Evolutionary conservation across 2,113 vertebrate species (phyloP).

Genomic region (Zosterops lateralis): DNA sequence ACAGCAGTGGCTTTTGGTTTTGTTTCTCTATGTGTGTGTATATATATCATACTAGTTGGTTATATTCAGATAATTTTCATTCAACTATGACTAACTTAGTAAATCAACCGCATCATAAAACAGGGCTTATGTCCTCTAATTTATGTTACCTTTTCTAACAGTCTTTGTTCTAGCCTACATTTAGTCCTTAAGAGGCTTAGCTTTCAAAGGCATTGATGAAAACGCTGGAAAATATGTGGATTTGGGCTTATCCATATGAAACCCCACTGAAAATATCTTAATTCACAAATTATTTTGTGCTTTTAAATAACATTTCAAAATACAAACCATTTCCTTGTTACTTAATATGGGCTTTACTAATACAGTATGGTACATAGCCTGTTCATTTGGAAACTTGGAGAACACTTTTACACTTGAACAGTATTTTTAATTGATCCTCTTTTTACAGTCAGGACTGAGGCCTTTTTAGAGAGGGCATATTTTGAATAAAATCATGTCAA

Average conservation of each 20-base stretch:
- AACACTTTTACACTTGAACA: background rate
- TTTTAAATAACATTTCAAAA: background rate
- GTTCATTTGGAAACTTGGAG: background rate
- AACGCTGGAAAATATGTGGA: background rate
- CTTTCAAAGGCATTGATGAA: background rate
- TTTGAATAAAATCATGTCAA: background rate
- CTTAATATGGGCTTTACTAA: background rate
- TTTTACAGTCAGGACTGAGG: background rate
- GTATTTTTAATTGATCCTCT: background rate
- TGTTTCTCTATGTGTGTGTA: background rate
- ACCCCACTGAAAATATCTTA: background rate
- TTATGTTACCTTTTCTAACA: background rate
- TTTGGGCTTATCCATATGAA: background rate
- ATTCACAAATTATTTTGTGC: background rate
- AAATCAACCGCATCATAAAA: background rate
- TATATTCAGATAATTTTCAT: background rate
- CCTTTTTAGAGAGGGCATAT: background rate
- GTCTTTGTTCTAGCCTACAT: background rate
- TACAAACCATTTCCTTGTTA: background rate
- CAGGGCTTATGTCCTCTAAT: background rate
- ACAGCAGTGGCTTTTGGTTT: background rate
- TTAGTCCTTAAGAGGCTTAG: background rate
- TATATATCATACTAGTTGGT: fast-evolving
- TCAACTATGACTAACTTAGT: background rate
- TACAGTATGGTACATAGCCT: background rate